Conservation (phyloP, 2,888 invertebrate genomes). For the Theristus sp. region DNA sequence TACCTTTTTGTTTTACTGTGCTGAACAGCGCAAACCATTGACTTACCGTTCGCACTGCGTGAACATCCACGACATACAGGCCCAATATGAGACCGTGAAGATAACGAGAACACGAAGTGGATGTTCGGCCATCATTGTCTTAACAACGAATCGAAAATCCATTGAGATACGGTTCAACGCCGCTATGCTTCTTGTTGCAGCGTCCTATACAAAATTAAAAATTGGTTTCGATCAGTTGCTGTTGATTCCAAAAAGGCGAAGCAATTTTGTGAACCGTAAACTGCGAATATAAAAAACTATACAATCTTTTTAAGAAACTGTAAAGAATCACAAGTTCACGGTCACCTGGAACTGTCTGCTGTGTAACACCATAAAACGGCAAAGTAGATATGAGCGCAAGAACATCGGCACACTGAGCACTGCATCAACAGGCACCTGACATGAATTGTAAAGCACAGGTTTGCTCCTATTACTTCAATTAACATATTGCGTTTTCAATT, state of each 20-base stretch:
- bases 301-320: too few species aligned
- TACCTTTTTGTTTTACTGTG: too few species aligned
- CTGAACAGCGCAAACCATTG: background rate
- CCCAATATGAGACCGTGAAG: slow-evolving; percentile 99
- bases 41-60: slow-evolving; percentile 87
- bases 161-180: slow-evolving; percentile 57
- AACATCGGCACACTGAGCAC: slow-evolving; percentile 98
- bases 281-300: too few species aligned
- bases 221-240: too few species aligned
- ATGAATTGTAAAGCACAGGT: too few species aligned
- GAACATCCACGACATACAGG: slow-evolving; percentile 96
- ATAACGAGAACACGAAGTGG: slow-evolving; percentile 91
- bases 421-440: slow-evolving; percentile 80
- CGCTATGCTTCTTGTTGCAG: slow-evolving; percentile 58
- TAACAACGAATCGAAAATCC: slow-evolving; percentile 75
- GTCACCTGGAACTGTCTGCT: slow-evolving; percentile 73
- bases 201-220: slow-evolving; percentile 49
- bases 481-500: too few species aligned
- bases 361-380: slow-evolving; percentile 97
- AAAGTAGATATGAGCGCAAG: slow-evolving; percentile 93
- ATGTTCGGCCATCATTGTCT: slow-evolving; percentile 98
- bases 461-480: too few species aligned
- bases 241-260: too few species aligned
- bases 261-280: too few species aligned
- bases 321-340: too few species aligned